phyloP scores from a whole-genome alignment of 2,888 invertebrate genomes.

The Lasioglossum pauxillum region DNA sequence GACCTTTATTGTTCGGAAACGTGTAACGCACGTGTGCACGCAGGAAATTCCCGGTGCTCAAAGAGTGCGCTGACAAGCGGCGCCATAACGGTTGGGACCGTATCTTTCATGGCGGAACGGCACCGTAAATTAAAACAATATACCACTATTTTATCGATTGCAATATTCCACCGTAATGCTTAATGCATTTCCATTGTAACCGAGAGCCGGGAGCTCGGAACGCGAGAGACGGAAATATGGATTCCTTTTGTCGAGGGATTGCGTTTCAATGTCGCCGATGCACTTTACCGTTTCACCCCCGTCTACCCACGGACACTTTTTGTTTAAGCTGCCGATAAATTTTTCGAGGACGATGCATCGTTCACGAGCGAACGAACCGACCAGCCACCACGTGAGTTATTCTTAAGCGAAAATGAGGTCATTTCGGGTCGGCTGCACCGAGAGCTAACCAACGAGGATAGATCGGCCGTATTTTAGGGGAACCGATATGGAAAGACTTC shows the following conservation, averaged over 20 bases:
- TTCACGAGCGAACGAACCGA: constrained; percentile 2
- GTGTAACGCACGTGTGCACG: constrained; percentile 68
- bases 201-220: neutral
- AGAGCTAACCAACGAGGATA: constrained; percentile 60
- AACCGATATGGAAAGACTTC: constrained; percentile 49
- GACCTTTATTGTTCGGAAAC: constrained; percentile 67
- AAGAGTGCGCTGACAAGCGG: constrained; percentile 56
- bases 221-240: constrained; percentile 18
- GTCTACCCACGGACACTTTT: neutral
- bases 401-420: constrained; percentile 80
- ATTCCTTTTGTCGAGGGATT: constrained; percentile 22
- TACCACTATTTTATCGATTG: constrained; percentile 49
- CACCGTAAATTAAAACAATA: constrained; percentile 64
- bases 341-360: constrained; percentile 26
- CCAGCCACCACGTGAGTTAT: constrained; percentile 76
- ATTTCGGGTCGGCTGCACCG: constrained; percentile 74
- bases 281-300: neutral
- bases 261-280: neutral
- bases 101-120: constrained; percentile 47
- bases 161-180: constrained; percentile 46
- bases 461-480: constrained; percentile 54
- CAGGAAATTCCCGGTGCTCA: constrained; percentile 51
- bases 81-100: constrained; percentile 38
- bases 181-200: constrained; percentile 64
- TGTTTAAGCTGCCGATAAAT: neutral